Base-by-base conservation (phyloP, 2,797 vertebrate species). In the Numenius phaeopus region DNA sequence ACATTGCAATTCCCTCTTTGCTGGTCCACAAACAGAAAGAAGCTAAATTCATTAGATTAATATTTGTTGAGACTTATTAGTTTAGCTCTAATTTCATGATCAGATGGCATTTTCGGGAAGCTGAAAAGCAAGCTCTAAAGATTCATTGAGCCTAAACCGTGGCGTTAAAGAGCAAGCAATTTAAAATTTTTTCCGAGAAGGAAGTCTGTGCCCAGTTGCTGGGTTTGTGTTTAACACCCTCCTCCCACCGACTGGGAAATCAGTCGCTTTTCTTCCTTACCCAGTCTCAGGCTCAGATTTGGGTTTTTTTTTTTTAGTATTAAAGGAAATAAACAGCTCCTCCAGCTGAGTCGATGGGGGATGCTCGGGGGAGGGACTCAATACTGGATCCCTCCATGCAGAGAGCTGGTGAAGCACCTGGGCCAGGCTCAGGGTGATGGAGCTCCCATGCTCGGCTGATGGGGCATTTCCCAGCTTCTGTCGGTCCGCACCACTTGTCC, bases 51-150 rank as follows among this genome's bases (percentile, higher is more conserved):
- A 97, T 96, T 97, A 92, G 95, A 44, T 96, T 94, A 95, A 92
- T 96, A 96, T 96, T 97, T 95, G 94, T 96, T 57, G 94, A 95
- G 94, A 95, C 71, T 93, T 96, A 95, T 94, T 96, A 94, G 92
- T 93, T 96, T 95, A 97, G 88, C 83, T 96, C 78, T 90, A 92
- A 96, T 95, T 96, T 95, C 93, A 67, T 10, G 59, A 96, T 96
- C 88, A 93, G 92, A 49, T 75, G 75, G 88, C 91, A 89, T 89
- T 95, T 94, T 85, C 2, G 5, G 89, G 77, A 59, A 73, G 64
- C 8, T 62, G 83, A 87, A 84, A 92, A 90, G 73, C 66, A 57
- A 90, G 93, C 40, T 61, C 67, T 65, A n/a, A 85, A 83, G 92
- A 61, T n/a, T 80, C 78, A 49, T 7, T 32, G 71, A 91, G 39